Conservation (phyloP, 2,113 vertebrate genomes). For the Dolichotis patagonum region DNA sequence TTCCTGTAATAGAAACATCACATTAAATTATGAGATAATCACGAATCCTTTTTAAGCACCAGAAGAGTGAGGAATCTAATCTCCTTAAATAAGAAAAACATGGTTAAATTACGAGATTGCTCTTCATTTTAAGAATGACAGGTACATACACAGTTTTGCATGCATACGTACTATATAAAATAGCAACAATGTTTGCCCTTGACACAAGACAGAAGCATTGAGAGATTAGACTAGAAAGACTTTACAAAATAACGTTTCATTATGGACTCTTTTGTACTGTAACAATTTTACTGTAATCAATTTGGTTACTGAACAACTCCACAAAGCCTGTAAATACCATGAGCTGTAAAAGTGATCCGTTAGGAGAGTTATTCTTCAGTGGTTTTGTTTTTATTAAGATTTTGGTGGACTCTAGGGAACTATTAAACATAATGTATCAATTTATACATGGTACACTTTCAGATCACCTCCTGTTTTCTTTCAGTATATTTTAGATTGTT, state of each 20-base stretch:
- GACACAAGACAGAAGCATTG: background rate
- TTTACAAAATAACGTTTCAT: background rate
- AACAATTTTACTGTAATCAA: background rate
- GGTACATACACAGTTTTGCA: background rate
- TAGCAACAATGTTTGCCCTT: background rate
- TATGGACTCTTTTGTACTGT: background rate
- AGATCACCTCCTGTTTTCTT: fast-evolving
- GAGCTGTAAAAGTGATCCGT: background rate
- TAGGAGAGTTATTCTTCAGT: background rate
- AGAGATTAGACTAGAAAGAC: background rate
- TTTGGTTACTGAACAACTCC: background rate
- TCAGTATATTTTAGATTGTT: background rate
- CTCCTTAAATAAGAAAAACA: background rate
- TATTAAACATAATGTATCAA: background rate
- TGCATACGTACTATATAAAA: background rate
- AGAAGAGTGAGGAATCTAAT: background rate
- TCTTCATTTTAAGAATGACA: background rate
- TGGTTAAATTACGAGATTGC: background rate
- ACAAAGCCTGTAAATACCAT: background rate
- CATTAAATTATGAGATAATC: background rate
- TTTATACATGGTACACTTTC: background rate
- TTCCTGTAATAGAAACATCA: background rate
- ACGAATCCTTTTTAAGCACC: background rate
- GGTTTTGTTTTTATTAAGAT: background rate
- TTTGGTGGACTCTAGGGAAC: background rate